Base-by-base conservation (phyloP, 2,113 vertebrate species). In the Mormyrus lacerda region DNA sequence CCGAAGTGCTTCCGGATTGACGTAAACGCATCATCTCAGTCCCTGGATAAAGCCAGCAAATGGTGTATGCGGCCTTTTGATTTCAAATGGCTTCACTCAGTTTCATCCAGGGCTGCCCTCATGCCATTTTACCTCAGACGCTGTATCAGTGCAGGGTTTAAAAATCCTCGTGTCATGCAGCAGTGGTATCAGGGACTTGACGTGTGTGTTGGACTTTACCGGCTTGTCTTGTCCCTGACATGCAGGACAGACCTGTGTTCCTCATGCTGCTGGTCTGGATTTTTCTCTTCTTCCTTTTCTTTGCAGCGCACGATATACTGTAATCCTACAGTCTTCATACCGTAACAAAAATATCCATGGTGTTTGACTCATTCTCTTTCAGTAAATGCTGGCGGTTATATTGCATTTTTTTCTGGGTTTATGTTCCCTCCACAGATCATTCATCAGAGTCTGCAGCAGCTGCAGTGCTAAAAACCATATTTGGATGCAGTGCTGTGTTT, bases 1-100 rank as follows among this genome's bases (percentile, higher is more conserved):
- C 97, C 95, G 96, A 97, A 96, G 90, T 88, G 87, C 88, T 90
- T 95, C 95, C 95, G 93, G 95, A 96, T 95, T 95, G 92, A 94
- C 8, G 94, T 96, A 95, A 94, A 94, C 90, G 92, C 91, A 89
- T 91, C 89, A 88, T 91, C 88, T 89, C 87, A 55, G 79, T 89
- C 79, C 61, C 51, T 35, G 85, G 87, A 85, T 89, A 88, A 79
- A 44, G 69, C 88, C 69, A 69, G 24, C 39, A 88, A 48, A 51
- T 35, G 85, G 17, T 90, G 93, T 93, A 89, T 93, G 91, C 90
- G 3, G 55, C 55, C 84, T 85, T 85, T 27, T 13, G 10, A 8
- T 84, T 47, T 84, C 42, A 44, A 47, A 15, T 44, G 79, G 79
- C 35, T 44, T 44, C 19, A 84, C 82, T 47, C 42, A 1, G 8